Evolutionary conservation across 2,888 invertebrate genomes (phyloP).

Genomic region (Cybosia mesomella): DNA sequence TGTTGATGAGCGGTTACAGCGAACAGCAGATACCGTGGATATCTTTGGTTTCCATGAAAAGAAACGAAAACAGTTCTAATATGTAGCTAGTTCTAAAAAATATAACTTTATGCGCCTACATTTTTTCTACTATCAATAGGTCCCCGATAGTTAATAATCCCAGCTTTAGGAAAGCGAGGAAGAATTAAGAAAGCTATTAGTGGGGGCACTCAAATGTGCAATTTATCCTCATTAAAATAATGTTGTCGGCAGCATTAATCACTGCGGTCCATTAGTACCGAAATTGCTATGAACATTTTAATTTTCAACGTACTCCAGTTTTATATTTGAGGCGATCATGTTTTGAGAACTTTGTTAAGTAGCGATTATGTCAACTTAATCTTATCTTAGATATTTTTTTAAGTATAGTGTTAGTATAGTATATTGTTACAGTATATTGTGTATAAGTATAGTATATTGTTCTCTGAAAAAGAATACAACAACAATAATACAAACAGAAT

Average conservation of each 20-base stretch:
- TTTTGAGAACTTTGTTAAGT: conserved; percentile 13
- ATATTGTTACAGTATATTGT: too few relatives aligned
- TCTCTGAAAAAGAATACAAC: neutral
- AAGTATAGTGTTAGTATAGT: too few relatives aligned
- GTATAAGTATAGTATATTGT: neutral
- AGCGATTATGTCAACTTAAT: conserved; percentile 3
- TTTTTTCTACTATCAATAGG: conserved; percentile 16
- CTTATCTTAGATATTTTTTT: neutral
- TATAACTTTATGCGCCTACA: neutral
- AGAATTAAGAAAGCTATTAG: conserved; percentile 76
- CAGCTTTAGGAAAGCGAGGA: conserved; percentile 61
- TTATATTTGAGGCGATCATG: conserved; percentile 5
- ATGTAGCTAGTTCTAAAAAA: conserved; percentile 16
- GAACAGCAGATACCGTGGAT: too few relatives aligned
- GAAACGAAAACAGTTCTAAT: neutral
- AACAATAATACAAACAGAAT: too few relatives aligned
- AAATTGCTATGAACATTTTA: conserved; percentile 71
- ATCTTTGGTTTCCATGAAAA: too few relatives aligned
- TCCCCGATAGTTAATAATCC: conserved; percentile 61
- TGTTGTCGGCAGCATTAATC: conserved; percentile 78
- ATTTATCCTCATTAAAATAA: conserved; percentile 84
- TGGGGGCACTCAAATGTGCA: conserved; percentile 75
- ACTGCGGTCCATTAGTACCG: conserved; percentile 77
- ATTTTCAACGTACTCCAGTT: conserved; percentile 55
- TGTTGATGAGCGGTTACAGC: too few relatives aligned